Evolutionary conservation across 2,888 invertebrate species (phyloP), one percentile per base, ranked within the genome.

Genomic region (Hyposoter dolosus): DNA sequence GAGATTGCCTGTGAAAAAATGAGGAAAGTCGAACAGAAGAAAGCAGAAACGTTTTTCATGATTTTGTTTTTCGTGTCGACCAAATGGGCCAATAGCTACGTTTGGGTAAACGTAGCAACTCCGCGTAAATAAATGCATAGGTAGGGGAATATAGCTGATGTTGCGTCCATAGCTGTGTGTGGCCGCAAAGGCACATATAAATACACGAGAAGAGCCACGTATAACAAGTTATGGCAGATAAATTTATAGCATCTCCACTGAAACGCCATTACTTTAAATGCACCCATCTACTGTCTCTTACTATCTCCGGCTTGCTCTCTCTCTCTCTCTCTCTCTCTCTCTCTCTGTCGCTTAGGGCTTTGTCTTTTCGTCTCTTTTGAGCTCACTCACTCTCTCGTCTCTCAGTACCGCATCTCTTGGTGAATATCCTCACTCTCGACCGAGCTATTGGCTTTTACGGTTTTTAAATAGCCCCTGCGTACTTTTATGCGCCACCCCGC

Each of bases 151-250:
- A 76, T 35, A 75, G 75, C 50, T 71, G 75, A 84, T 80, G 71
- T 71, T 77, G 40, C 40, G 45, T 56, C 23, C 75, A 83, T 66
- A 77, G 82, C 92, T 92, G 92, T 92, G 93, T 92, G 93, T 92
- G 93, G 93, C 92, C 93, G 88, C 90, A 89, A 90, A 91, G 91
- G 92, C 91, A 93, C 35, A 56, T 93, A 94, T 93, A 94, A 94
- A 93, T 93, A 94, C 93, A 92, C 93, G 93, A 93, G 93, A 93
- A 93, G 92, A 92, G 92, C 92, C 91, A 91, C 94, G 92, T 93
- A 93, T 93, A 94, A 94, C 94, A 94, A 94, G 94, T 94, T 94
- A 94, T 94, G 94, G 93, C 94, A 93, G 94, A 94, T 94, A 94
- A 94, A 94, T 94, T 94, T 94, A 94, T 94, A 94, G 94, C 94